Percentiles rank a stretch among this genome's conserved stretches.
Conservation (phyloP, 1,140 invertebrate genomes). For the Drosophila sulfurigaster region DNA sequence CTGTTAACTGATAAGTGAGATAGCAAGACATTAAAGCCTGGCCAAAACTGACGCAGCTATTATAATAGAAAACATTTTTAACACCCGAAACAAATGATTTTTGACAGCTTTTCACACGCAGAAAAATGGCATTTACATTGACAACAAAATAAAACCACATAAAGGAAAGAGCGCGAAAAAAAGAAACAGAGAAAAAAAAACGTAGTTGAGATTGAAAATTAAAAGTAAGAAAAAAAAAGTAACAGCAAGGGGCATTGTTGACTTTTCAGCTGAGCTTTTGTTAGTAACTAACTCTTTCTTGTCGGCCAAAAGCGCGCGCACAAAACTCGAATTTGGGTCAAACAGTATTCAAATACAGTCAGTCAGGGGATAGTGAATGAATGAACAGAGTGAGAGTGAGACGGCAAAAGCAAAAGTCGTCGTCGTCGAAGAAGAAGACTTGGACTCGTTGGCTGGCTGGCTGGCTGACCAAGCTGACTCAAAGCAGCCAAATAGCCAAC, state of each 20-base stretch:
- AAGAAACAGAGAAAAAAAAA: conserved; percentile 7
- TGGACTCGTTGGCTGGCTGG: conserved; percentile 44
- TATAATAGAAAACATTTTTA: conserved; percentile 43
- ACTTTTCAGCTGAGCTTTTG: conserved; percentile 74
- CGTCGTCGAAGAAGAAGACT: conserved; percentile 17
- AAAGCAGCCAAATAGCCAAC: conserved; percentile 63
- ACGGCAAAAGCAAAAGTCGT: conserved; percentile 30
- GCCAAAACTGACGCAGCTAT: conserved; percentile 18
- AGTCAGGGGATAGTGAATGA: conserved; percentile 26
- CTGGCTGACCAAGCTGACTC: conserved; percentile 52
- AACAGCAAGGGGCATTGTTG: conserved; percentile 71
- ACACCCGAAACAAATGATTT: conserved; percentile 55
- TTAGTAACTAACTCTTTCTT: conserved; percentile 79
- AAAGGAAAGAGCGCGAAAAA: neutral
- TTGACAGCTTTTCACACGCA: conserved; percentile 79
- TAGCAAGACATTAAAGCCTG: conserved; percentile 26
- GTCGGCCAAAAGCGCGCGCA: conserved; percentile 66
- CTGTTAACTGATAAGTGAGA: conserved; percentile 24
- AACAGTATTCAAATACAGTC: conserved; percentile 79
- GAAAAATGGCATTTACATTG: conserved; percentile 60
- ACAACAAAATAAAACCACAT: conserved; percentile 19
- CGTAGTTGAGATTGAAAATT: conserved; percentile 45
- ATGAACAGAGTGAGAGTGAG: conserved; percentile 51
- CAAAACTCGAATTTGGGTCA: conserved; percentile 78
- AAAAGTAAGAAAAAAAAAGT: conserved; percentile 51